Base-by-base conservation (phyloP, 2,113 vertebrate genomes). In the Dipodomys stephensi region DNA sequence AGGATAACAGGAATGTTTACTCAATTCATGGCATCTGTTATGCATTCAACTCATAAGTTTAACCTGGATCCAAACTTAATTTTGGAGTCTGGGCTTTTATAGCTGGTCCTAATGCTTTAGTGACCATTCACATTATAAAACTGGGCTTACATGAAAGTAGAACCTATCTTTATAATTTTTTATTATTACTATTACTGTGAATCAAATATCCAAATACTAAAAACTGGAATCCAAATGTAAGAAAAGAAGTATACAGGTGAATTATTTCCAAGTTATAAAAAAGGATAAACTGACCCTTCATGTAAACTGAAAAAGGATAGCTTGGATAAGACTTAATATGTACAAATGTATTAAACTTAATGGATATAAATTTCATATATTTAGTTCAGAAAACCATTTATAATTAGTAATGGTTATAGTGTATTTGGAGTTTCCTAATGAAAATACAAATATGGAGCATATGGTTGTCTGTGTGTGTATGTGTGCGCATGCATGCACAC, bases 271-370 rank as follows among this genome's bases (percentile, higher is more conserved):
- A 72, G 80, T 87, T 49, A 49, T 12, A 90, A 80, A 35, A 90
- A 83, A 65, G 20, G 13, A 84, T 23, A 84, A 92, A 5, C 13
- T 81, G 87, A 64, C 94, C 57, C 12, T 28, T 32, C 71, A 83
- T 46, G 46, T 46, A 90, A 95, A 90, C 73, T 62, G 8, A 90
- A 87, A 87, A 3, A 71, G 65, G 4, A 35, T 93, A 60, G 27
- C 9, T 25, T 46, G 25, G 28, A 6, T 1, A 35, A 30, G 53
- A 0, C 9, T 30, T 67, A 27, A 88, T 19, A 92, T 35, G 28
- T 15, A 93, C 30, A 89, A 78, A 78, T 11, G 16, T 84, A 88
- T 88, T 81, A 89, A 96, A 86, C 20, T 67, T 13, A 18, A 89
- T 28, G 49, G 67, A 32, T 67, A 67, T 72, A 35, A 72, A 71